Conservation (phyloP, 2,888 invertebrate genomes). For the Lithophane leautieri region DNA sequence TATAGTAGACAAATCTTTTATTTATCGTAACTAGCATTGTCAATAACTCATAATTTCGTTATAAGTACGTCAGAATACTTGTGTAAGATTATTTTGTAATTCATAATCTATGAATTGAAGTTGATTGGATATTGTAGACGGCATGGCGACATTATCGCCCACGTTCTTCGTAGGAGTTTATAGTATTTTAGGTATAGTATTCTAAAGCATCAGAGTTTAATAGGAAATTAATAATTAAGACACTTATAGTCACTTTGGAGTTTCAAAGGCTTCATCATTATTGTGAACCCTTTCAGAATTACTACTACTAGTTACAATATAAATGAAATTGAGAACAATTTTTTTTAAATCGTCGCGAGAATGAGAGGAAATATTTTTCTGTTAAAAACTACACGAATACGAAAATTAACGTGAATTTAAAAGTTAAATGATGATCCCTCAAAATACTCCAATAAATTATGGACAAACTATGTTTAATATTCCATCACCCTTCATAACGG, state of each 20-base stretch:
- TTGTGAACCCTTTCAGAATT: neutral
- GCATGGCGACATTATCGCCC: slow-evolving; percentile 51
- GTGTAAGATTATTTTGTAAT: slow-evolving; percentile 2
- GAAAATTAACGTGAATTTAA: too few species aligned
- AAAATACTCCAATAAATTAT: neutral
- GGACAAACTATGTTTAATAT: neutral
- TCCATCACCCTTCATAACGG: neutral
- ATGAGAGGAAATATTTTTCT: too few species aligned
- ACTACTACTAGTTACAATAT: neutral
- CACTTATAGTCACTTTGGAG: neutral
- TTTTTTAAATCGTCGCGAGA: too few species aligned
- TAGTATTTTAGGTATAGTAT: neutral
- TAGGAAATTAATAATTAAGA: neutral
- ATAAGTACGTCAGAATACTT: neutral
- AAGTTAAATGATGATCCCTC: neutral
- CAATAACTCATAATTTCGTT: slow-evolving; percentile 21
- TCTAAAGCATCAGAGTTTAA: neutral
- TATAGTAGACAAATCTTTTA: neutral
- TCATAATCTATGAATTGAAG: slow-evolving; percentile 18
- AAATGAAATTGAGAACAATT: neutral
- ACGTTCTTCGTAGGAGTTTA: neutral
- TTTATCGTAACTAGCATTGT: neutral
- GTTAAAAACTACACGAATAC: neutral
- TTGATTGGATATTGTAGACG: slow-evolving; percentile 43
- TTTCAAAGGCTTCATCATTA: neutral